Percentiles rank a stretch among this genome's conserved stretches.
These are phyloP conservation scores for Parazoanthus atlanticus DNA, from an alignment of 92 coral and sea anemone species.

Conservation along the genomic window DNA sequence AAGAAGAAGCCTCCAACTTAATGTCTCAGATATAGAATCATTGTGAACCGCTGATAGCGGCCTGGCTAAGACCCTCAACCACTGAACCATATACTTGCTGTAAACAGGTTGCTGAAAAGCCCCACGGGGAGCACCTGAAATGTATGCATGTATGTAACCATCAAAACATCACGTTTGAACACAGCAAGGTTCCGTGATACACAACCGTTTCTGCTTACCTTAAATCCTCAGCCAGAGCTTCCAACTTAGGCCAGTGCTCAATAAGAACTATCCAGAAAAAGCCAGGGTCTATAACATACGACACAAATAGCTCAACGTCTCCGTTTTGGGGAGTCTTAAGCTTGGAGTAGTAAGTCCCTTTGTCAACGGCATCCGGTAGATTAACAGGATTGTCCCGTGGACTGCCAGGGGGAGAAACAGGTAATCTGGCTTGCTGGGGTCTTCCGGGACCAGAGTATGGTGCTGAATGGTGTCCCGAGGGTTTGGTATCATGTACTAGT, in stretches of 20 bases:
- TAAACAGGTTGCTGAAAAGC: too few species aligned
- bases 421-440: conserved; percentile 23
- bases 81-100: too few species aligned
- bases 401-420: conserved; percentile 31
- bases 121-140: too few species aligned
- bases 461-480: not conserved
- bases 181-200: too few species aligned
- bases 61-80: too few species aligned
- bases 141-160: too few species aligned
- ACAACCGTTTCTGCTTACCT: conserved; percentile 49
- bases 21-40: too few species aligned
- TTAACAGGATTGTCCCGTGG: conserved; percentile 43
- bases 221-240: conserved; percentile 77
- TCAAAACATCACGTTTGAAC: too few species aligned
- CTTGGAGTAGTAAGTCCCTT: conserved; percentile 76
- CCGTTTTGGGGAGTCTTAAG: conserved; percentile 72
- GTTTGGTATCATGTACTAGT: not conserved
- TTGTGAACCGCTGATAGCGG: too few species aligned
- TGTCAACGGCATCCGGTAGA: conserved; percentile 83
- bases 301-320: conserved; percentile 74
- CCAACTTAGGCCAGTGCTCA: conserved; percentile 72
- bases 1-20: too few species aligned
- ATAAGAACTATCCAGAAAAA: conserved; percentile 89
- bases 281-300: conserved; percentile 80
- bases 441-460: conserved; percentile 50